phyloP scores from a whole-genome alignment of 2,113 vertebrate genomes.

The Alligator sinensis region DNA sequence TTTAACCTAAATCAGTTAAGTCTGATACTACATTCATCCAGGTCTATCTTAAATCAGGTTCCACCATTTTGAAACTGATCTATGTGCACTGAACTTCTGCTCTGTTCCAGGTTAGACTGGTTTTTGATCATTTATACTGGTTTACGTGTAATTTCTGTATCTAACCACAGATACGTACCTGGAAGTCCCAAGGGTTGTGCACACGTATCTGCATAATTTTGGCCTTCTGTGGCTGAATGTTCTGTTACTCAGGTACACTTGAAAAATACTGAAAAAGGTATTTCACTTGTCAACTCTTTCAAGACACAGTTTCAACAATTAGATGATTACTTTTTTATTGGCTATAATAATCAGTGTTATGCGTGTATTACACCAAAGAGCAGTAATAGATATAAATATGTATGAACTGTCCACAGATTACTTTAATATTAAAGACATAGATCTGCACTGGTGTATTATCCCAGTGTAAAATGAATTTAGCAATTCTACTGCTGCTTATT shows the following conservation, averaged over 20 bases:
- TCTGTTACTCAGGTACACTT: not conserved
- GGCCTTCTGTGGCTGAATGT: not conserved
- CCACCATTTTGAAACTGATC: no score
- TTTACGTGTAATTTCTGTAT: no score
- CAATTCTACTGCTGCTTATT: not conserved
- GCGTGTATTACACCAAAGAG: not conserved
- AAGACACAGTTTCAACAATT: not conserved
- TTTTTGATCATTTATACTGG: no score
- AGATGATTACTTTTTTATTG: not conserved
- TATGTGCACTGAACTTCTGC: no score
- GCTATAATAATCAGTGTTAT: constrained; percentile 1
- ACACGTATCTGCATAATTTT: not conserved
- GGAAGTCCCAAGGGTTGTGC: not conserved
- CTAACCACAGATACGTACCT: not conserved
- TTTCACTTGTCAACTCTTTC: constrained; percentile 1
- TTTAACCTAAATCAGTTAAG: no score
- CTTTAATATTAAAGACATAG: constrained; percentile 12
- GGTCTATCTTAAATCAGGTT: no score
- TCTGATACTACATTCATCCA: no score
- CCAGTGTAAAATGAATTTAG: not conserved
- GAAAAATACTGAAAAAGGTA: not conserved
- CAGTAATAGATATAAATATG: constrained; percentile 1
- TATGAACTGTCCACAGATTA: not conserved
- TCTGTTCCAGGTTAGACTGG: no score
- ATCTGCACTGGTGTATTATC: not conserved